Base-by-base conservation (phyloP, 2,113 vertebrate genomes). In the Mesitornis unicolor region DNA sequence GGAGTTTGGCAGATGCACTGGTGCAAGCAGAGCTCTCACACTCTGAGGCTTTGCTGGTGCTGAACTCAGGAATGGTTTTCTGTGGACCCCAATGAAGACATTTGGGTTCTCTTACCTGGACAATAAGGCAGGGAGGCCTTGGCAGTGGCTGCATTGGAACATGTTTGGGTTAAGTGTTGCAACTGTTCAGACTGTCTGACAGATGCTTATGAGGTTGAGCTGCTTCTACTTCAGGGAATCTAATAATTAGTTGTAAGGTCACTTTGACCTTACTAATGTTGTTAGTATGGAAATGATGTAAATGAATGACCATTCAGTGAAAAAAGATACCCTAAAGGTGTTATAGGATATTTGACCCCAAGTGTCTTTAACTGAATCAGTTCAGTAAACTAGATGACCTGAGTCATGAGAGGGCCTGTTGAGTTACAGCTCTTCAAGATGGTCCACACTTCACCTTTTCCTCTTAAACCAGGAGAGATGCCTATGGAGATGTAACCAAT, bases 1-100 rank as follows among this genome's bases (percentile, higher is more conserved):
- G 53, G 31, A 6, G 1, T 68, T 45, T 63, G 50, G 21, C 73
- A 80, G 29, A 11, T 43, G n/a, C 17, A 43, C 15, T 25, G 38
- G 11, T 64, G 13, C 0, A 0, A 77, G 17, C 7, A 60, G 21
- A 79, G 26, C 35, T 68, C 38, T 45, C 2, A 0, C 10, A 28
- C 19, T 57, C 61, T 0, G 0, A 47, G 48, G 16, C 31, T 83
- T 89, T 94, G n/a, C 68, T 85, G 33, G 17, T 20, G 16, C 26
- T 77, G n/a, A 93, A 71, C 5, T 43, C 63, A 20, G 42, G 17
- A 78, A 67, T 1, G 5, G 24, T 84, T 77, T 89, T 33, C 38
- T 2, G 0, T n/a, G 40, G 26, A 50, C 13, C 5, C 7, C 2
- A 0, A 5, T 11, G 35, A 47, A 19, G 61, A n/a, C 16, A 51